Evolutionary conservation across 2,888 invertebrate genomes (phyloP), one percentile per base, ranked within the genome.

Genomic region (Scaptomyza parva): DNA sequence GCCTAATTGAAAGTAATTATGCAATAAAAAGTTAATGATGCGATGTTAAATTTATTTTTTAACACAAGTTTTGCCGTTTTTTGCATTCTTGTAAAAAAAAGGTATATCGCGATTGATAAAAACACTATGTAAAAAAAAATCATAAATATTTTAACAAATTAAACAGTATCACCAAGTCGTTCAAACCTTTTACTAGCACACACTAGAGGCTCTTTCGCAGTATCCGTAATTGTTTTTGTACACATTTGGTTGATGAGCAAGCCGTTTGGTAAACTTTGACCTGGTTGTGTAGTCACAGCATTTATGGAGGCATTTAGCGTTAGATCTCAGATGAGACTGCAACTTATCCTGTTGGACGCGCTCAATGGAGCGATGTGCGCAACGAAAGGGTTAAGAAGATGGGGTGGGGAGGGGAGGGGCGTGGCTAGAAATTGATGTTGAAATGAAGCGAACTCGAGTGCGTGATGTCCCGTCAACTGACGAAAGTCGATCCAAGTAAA

Each of bases 401-500:
- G 59, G 28, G 14, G 14, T 0, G 1, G 18, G n/a, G n/a, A n/a
- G n/a, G n/a, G n/a, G n/a, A n/a, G n/a, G 17, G 59, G 28, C 14
- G 14, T 0, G 1, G 18, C 8, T 37, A 33, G 52, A 55, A 61
- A 73, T 52, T 61, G 70, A 44, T 24, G 63, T 65, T 68, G 79
- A 84, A 84, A 88, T 88, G 86, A 87, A 66, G 84, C 76, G 86
- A 75, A 87, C 67, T 78, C 67, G 81, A 78, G 76, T 85, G 80
- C 59, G 30, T 28, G 2, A 8, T 2, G 8, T 6, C 26, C n/a
- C 62, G 58, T 39, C 44, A 52, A 37, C 63, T 71, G 61, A 52
- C 40, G 63, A 58, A 62, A 65, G 62, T 65, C 45, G 51, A 70
- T 64, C 73, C 57, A 48, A 53, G 61, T 50, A 54, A 75, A 78